phyloP scores from a whole-genome alignment of 2,113 vertebrate species.

The Ailuropoda melanoleuca region DNA sequence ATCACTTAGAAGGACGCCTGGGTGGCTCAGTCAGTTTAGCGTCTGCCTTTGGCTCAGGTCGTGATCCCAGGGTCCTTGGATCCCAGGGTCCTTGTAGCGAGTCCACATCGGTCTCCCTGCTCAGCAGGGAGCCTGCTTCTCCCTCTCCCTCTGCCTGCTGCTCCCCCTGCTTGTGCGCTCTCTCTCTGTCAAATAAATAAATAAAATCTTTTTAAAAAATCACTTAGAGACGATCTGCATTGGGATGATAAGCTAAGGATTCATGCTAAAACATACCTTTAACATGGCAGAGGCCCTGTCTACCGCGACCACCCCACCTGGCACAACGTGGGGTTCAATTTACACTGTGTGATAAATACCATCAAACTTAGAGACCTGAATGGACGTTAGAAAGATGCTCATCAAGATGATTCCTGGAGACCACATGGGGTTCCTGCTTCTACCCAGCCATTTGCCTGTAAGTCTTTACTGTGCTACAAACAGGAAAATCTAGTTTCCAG shows the following conservation, averaged over 20 bases:
- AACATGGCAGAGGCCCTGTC: background rate
- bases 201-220: background rate
- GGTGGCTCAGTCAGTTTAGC: too few relatives aligned
- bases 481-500: background rate
- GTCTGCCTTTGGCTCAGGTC: too few relatives aligned
- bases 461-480: background rate
- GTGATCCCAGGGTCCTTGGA: too few relatives aligned
- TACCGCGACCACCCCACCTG: rapidly evolving
- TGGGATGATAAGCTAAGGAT: background rate
- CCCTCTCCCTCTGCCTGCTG: too few relatives aligned
- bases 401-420: background rate
- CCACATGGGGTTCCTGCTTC: background rate
- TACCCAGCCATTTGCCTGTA: background rate
- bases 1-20: too few relatives aligned
- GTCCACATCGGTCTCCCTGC: too few relatives aligned
- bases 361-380: background rate
- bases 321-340: background rate
- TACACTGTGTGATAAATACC: background rate
- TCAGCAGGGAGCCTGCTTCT: too few relatives aligned
- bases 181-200: background rate
- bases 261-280: background rate
- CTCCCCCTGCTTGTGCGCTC: too few relatives aligned
- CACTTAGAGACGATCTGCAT: background rate
- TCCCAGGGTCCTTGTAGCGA: too few relatives aligned
- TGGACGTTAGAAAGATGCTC: background rate